Evolutionary conservation across 2,888 invertebrate genomes (phyloP), one percentile per base, ranked within the genome.

Genomic region (Sarcophaga carnaria): DNA sequence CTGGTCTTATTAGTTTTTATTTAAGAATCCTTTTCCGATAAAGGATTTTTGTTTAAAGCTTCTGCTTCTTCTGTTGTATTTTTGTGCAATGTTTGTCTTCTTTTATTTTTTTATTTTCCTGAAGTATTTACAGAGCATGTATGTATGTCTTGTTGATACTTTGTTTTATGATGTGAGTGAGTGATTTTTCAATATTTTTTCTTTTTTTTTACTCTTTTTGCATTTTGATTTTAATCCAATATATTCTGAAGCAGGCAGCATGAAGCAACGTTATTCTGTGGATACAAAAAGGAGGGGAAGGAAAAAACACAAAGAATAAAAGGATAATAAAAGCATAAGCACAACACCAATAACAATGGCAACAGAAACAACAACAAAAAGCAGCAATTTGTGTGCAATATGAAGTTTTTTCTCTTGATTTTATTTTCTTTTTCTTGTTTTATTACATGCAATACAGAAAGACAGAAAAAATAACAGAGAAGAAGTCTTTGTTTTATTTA

Each of bases 401-500:
- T 79, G 72, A 69, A 70, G 54, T 70, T 79, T 62, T 62, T 20
- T 17, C 14, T 45, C 5, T 81, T 71, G 49, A 12, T 49, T 60
- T 47, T n/a, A 62, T 59, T 74, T 63, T 64, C 20, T 22, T 64
- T 49, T 74, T 80, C 59, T 84, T 76, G 8, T 37, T 37, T 37
- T 37, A 37, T 37, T 37, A 37, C 37, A 37, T 37, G 37, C 37
- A 37, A 37, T 10, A 2, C 8, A 10, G 6, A 37, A 37, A 37
- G 37, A 6, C 6, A 37, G 37, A 37, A 6, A 37, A 37, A 37
- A 27, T n/a, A 25, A 25, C 2, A 37, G 37, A 37, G 62, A 66
- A 80, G 80, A 84, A 76, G 66, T 80, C 70, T 76, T 84, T 80
- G 80, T 84, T 84, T 84, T 80, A 84, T 84, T 84, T 84, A 80